A percentile compares a stretch with the other conserved stretches of the same genome.
These are phyloP conservation scores for Deroplatys truncata DNA, from an alignment of 2,888 invertebrate genomes.

Conservation along the genomic window DNA sequence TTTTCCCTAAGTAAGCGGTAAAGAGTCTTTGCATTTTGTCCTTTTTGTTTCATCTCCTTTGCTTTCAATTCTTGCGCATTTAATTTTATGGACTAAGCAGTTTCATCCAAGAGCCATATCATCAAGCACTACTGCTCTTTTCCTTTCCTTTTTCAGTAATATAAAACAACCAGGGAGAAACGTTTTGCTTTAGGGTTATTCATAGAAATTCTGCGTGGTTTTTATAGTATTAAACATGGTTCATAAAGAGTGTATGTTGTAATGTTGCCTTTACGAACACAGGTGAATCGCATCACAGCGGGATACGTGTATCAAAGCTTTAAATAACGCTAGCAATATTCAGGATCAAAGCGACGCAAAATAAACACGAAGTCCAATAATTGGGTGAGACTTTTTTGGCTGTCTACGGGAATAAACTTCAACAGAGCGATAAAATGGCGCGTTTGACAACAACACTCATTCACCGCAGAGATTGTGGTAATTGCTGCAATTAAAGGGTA, in stretches of 20 bases:
- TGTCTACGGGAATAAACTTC: neutral
- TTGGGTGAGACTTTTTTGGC: neutral
- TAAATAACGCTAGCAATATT: neutral
- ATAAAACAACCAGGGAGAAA: too few relatives aligned
- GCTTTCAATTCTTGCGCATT: too few relatives aligned
- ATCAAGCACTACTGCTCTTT: too few relatives aligned
- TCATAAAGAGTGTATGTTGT: neutral
- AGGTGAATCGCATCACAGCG: neutral
- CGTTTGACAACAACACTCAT: neutral
- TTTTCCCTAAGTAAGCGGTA: too few relatives aligned
- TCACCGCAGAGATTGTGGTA: neutral
- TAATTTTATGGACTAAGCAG: too few relatives aligned
- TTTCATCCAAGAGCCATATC: too few relatives aligned
- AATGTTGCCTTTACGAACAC: neutral
- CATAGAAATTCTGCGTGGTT: neutral
- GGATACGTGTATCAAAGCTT: neutral
- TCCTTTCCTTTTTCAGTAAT: too few relatives aligned
- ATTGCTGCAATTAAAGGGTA: neutral
- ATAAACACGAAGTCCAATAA: neutral
- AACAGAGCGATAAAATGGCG: neutral
- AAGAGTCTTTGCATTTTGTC: too few relatives aligned
- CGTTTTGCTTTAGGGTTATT: neutral
- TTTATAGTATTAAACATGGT: neutral
- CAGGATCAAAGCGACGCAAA: neutral
- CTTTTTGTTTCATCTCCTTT: too few relatives aligned